Evolutionary conservation across 1,140 invertebrate genomes (phyloP).

Genomic region (Caenorhabditis elegans): DNA sequence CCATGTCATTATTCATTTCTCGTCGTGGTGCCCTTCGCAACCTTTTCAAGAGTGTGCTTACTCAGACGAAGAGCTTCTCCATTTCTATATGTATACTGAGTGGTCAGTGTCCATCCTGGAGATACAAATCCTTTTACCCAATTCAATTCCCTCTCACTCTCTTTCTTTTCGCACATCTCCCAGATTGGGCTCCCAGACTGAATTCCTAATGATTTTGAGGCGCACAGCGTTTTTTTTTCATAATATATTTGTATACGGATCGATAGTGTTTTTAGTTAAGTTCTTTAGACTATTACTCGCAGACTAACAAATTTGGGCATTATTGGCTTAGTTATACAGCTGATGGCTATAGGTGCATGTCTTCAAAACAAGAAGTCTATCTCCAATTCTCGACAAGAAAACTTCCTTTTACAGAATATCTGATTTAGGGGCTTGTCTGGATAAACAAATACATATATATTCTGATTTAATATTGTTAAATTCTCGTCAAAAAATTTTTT

Average conservation of each 20-base stretch:
- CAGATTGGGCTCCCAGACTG: not conserved
- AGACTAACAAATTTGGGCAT: not conserved
- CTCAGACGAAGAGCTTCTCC: not conserved
- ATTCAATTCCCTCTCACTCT: not conserved
- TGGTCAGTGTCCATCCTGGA: not conserved
- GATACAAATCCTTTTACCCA: too few relatives aligned
- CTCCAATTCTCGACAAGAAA: too few relatives aligned
- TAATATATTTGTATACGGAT: too few relatives aligned
- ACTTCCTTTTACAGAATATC: too few relatives aligned
- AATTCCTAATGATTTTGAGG: not conserved
- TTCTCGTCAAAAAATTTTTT: too few relatives aligned
- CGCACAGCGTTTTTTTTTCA: not conserved
- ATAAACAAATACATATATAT: too few relatives aligned
- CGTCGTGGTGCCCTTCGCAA: not conserved
- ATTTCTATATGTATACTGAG: not conserved
- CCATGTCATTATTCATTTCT: slow-evolving; percentile 8
- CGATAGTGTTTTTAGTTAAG: too few relatives aligned
- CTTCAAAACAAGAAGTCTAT: too few relatives aligned
- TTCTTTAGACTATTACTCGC: too few relatives aligned
- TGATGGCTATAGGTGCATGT: too few relatives aligned
- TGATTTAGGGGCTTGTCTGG: too few relatives aligned
- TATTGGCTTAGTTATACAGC: slow-evolving; percentile 4
- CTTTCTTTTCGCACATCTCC: not conserved
- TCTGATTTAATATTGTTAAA: too few relatives aligned
- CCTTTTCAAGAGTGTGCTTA: not conserved